Evolutionary conservation across 2,113 vertebrate species (phyloP).

Genomic region (Pedetes capensis): DNA sequence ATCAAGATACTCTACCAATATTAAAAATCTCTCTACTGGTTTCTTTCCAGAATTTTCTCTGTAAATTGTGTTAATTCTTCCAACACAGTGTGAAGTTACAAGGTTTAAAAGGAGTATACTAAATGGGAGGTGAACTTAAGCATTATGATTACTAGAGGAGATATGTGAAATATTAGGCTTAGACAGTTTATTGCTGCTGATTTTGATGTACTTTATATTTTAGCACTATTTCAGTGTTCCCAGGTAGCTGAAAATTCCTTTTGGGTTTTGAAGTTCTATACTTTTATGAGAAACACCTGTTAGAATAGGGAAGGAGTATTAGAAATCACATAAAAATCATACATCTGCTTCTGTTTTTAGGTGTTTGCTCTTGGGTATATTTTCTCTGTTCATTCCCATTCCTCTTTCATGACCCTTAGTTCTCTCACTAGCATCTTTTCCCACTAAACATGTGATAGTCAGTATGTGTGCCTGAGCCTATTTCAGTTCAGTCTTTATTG

Average conservation of each 20-base stretch:
- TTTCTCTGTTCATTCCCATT: conserved; percentile 37
- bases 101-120: neutral
- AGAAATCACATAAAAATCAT: neutral
- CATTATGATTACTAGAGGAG: neutral
- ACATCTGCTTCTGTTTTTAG: neutral
- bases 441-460: neutral
- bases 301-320: neutral
- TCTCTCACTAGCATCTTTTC: neutral
- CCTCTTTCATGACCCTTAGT: neutral
- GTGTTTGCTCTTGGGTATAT: conserved; percentile 8
- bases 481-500: neutral
- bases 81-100: neutral
- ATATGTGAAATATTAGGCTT: neutral
- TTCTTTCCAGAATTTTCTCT: neutral
- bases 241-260: neutral
- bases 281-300: conserved; percentile 21
- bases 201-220: neutral
- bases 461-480: neutral
- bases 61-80: neutral
- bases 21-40: neutral
- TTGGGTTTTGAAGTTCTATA: neutral
- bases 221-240: neutral
- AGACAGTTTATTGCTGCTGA: neutral
- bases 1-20: neutral
- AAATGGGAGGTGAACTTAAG: neutral